These are phyloP conservation scores for Hesperia comma DNA, from an alignment of 2,888 invertebrate species.

Conservation along the genomic window DNA sequence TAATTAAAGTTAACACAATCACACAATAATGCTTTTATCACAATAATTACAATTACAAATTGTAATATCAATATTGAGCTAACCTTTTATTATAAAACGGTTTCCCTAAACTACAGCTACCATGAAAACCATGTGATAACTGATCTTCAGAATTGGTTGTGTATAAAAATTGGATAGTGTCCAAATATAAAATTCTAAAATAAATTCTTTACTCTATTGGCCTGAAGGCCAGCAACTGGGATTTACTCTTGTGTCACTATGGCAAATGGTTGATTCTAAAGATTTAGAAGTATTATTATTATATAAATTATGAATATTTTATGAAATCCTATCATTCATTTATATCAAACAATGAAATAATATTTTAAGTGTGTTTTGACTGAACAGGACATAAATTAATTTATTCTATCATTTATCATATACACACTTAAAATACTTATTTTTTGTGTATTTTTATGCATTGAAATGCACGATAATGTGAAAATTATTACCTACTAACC, in stretches of 20 bases:
- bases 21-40: slow-evolving; percentile 1
- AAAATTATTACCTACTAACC: slow-evolving; percentile 11
- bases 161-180: slow-evolving; percentile 73
- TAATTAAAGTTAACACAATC: not conserved
- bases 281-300: not conserved
- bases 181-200: slow-evolving; percentile 80
- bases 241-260: slow-evolving; percentile 38
- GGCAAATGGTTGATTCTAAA: not conserved
- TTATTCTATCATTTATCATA: no score
- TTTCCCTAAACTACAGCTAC: slow-evolving; percentile 18
- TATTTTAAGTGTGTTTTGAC: no score
- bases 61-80: not conserved
- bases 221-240: slow-evolving; percentile 57
- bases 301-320: not conserved
- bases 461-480: not conserved
- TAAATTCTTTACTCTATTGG: slow-evolving; percentile 66
- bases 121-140: slow-evolving; percentile 42
- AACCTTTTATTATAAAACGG: not conserved
- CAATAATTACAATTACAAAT: not conserved
- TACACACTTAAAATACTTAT: no score
- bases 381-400: no score
- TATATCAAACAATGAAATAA: not conserved
- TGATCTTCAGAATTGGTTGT: slow-evolving; percentile 62
- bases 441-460: no score
- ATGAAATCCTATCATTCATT: not conserved